phyloP scores from a whole-genome alignment of 30 jellyfish, hydroid and myxozoan genomes.

The Aurelia sp. region DNA sequence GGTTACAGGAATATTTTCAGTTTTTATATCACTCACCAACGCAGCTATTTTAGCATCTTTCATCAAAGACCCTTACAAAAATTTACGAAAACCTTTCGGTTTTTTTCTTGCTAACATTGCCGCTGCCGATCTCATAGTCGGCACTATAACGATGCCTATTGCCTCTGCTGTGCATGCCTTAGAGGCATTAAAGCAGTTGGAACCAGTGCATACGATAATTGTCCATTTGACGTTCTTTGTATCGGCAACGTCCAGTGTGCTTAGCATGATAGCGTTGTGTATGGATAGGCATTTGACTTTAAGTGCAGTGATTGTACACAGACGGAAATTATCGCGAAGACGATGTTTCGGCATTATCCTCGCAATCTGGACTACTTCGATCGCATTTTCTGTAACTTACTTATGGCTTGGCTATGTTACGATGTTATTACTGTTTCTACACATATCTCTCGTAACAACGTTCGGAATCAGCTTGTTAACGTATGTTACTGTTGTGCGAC shows the following conservation, averaged over 20 bases:
- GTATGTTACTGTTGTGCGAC: slow-evolving; percentile 34
- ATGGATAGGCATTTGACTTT: slow-evolving; percentile 85
- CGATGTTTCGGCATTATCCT: slow-evolving; percentile 45
- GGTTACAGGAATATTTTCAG: slow-evolving; percentile 41
- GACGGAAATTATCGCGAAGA: slow-evolving; percentile 43
- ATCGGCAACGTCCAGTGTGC: slow-evolving; percentile 85
- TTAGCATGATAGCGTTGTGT: slow-evolving; percentile 80
- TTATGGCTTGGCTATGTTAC: slow-evolving; percentile 71
- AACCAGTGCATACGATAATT: slow-evolving; percentile 8
- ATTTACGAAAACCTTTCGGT: slow-evolving; percentile 86
- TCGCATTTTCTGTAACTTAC: slow-evolving; percentile 66
- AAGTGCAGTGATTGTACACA: slow-evolving; percentile 42
- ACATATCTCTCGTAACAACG: slow-evolving; percentile 59
- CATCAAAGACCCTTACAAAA: slow-evolving; percentile 78
- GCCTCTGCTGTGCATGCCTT: slow-evolving; percentile 58
- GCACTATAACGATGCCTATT: slow-evolving; percentile 81
- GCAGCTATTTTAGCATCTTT: slow-evolving; percentile 59
- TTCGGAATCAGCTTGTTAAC: slow-evolving; percentile 75
- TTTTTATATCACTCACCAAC: slow-evolving; percentile 68
- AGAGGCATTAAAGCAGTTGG: slow-evolving; percentile 64
- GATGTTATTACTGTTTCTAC: slow-evolving; percentile 63
- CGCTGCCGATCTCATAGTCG: slow-evolving; percentile 79
- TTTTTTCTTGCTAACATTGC: slow-evolving; percentile 83
- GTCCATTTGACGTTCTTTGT: slow-evolving; percentile 78
- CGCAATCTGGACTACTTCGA: slow-evolving; percentile 75